phyloP scores from a whole-genome alignment of 2,113 vertebrate species.

The Castor canadensis region DNA sequence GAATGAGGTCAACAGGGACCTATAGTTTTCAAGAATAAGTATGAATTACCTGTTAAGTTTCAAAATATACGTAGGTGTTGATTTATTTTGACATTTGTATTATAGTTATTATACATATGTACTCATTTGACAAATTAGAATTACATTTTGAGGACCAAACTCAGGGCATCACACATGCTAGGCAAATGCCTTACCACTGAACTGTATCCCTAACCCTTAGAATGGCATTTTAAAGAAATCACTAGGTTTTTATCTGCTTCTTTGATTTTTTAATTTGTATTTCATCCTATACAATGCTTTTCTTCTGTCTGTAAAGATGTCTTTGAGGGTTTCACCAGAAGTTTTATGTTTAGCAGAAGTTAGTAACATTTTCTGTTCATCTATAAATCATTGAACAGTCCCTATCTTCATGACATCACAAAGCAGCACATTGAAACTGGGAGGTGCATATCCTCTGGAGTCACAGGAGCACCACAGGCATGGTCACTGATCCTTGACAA shows the following conservation, averaged over 20 bases:
- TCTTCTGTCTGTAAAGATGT: not conserved
- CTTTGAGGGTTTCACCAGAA: not conserved
- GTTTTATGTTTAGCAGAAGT: not conserved
- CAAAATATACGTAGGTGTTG: not conserved
- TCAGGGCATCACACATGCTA: too few relatives aligned
- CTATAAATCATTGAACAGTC: not conserved
- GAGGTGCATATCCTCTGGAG: not conserved
- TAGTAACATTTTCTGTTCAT: not conserved
- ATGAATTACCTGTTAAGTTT: not conserved
- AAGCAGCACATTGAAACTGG: not conserved
- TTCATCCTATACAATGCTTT: not conserved
- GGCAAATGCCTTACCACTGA: too few relatives aligned
- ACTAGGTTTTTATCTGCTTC: not conserved
- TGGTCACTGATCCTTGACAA: not conserved
- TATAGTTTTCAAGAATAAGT: not conserved
- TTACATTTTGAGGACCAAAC: not conserved
- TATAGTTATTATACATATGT: not conserved
- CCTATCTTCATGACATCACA: not conserved
- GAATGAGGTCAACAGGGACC: not conserved
- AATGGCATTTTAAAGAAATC: not conserved
- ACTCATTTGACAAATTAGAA: conserved; percentile 18
- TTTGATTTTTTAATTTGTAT: not conserved
- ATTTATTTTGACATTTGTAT: not conserved
- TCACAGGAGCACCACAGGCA: too few relatives aligned
- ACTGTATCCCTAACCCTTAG: not conserved